Evolutionary conservation across 1,140 invertebrate genomes (phyloP).

Genomic region (Drosophila triauraria): DNA sequence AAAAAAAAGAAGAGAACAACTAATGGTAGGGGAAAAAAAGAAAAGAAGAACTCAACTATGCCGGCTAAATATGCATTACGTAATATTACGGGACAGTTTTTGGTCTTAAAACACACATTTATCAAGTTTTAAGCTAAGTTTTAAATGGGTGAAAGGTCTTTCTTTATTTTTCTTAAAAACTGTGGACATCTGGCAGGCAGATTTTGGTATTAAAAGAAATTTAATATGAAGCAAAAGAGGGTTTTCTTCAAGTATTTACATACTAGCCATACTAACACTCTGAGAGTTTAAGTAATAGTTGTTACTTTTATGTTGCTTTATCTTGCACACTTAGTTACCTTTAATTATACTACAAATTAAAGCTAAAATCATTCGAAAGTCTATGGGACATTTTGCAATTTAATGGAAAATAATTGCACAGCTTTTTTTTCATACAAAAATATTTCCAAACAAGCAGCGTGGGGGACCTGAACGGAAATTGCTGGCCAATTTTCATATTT

Average conservation of each 20-base stretch:
- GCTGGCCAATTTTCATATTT: constrained; percentile 32
- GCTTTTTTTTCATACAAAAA: neutral
- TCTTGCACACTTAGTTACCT: neutral
- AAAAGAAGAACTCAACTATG: constrained; percentile 18
- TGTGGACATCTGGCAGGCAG: constrained; percentile 2
- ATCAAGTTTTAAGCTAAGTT: neutral
- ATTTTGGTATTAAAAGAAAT: neutral
- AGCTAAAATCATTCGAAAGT: constrained; percentile 2
- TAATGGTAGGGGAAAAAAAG: neutral
- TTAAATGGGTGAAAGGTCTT: neutral
- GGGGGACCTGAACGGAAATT: constrained; percentile 27
- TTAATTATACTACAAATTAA: no score
- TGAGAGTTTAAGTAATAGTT: neutral
- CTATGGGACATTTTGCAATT: constrained; percentile 12
- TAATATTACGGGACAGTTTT: constrained; percentile 31
- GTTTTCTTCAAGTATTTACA: neutral
- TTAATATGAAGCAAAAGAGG: neutral
- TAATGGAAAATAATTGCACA: constrained; percentile 8
- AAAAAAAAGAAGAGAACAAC: constrained; percentile 17
- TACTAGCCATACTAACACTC: no score
- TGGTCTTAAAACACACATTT: neutral
- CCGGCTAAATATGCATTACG: constrained; percentile 26
- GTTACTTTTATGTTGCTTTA: no score
- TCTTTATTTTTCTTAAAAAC: no score
- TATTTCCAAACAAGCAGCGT: constrained; percentile 12